Evolutionary conservation across 1,140 invertebrate genomes (phyloP).

Genomic region (Drosophila nigrodunni): DNA sequence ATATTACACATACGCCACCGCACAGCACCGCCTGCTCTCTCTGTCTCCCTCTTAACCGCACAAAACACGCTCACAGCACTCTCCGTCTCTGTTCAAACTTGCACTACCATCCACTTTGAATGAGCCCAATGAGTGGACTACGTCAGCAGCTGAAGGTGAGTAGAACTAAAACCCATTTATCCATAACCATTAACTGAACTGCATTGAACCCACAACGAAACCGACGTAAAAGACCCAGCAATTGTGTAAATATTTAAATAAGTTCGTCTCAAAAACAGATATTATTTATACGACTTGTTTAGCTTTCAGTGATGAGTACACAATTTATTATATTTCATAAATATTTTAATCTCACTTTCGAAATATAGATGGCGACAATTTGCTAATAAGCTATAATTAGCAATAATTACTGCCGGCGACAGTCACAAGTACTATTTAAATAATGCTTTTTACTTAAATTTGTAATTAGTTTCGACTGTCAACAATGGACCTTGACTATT

Average conservation of each 20-base stretch:
- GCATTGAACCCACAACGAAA: conserved; percentile 19
- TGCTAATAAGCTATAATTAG: conserved; percentile 15
- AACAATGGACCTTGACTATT: conserved; percentile 13
- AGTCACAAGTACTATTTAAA: conserved; percentile 4
- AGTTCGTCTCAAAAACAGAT: conserved; percentile 37
- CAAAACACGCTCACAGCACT: neutral
- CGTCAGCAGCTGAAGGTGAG: conserved; percentile 83
- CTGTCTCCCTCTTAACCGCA: neutral
- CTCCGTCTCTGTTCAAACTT: conserved; percentile 5
- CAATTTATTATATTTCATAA: conserved; percentile 7
- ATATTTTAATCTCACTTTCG: conserved; percentile 1
- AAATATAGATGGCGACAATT: neutral
- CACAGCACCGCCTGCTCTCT: conserved; percentile 23
- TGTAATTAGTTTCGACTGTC: conserved; percentile 7
- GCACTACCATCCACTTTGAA: conserved; percentile 60
- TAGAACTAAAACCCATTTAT: conserved; percentile 25
- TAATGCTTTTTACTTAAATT: conserved; percentile 1
- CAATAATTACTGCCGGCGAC: neutral
- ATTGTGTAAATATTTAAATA: conserved; percentile 74
- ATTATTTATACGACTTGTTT: conserved; percentile 4
- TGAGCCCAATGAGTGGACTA: conserved; percentile 84
- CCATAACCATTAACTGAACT: neutral
- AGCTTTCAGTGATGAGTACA: conserved; percentile 5
- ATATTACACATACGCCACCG: conserved; percentile 74
- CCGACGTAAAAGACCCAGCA: conserved; percentile 34